Conservation (phyloP, 2,113 vertebrate genomes). For the Patagioenas fasciata region DNA sequence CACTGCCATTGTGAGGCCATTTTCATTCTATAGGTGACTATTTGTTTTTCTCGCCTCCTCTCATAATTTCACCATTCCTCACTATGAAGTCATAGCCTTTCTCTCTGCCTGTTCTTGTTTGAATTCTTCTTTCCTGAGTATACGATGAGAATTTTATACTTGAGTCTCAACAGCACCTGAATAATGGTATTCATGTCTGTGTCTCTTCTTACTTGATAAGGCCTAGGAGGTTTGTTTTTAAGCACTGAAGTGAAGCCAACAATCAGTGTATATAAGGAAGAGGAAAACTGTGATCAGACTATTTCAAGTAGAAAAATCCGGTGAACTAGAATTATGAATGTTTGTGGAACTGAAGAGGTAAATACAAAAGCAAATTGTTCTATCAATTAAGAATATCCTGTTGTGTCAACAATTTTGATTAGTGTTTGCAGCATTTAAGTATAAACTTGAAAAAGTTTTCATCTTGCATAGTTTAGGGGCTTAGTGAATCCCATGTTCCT, state of each 20-base stretch:
- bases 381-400: not conserved
- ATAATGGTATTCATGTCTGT: not conserved
- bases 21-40: not conserved
- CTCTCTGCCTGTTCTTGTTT: conserved; percentile 3
- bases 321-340: not conserved
- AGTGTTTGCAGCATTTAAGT: not conserved
- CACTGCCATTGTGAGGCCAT: not conserved
- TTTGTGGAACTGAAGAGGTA: not conserved
- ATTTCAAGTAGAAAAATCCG: not conserved
- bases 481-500: not conserved
- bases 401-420: not conserved
- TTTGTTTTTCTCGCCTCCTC: not conserved
- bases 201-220: not conserved
- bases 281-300: not conserved
- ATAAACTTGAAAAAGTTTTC: not conserved
- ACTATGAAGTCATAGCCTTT: not conserved
- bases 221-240: not conserved
- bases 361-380: not conserved
- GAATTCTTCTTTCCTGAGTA: not conserved
- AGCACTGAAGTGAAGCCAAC: not conserved
- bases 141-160: not conserved
- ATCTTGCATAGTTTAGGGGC: not conserved
- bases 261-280: not conserved
- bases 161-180: not conserved
- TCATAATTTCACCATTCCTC: not conserved